Conservation (phyloP, 2,113 vertebrate species). For the Phodopus roborovskii region DNA sequence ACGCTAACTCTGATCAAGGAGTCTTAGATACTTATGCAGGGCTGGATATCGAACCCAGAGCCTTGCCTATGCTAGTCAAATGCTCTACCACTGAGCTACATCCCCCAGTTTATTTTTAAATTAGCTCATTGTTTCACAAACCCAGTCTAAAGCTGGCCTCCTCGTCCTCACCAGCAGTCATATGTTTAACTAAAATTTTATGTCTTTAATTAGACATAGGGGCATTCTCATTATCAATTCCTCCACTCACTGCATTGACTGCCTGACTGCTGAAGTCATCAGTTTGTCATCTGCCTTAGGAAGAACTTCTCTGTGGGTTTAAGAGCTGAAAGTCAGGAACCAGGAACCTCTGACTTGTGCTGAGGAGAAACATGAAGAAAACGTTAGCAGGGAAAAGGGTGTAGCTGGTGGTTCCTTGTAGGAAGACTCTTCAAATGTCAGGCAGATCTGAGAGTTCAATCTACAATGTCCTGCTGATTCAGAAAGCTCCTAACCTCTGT, state of each 20-base stretch:
- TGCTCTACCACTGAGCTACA: background rate
- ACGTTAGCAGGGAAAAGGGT: background rate
- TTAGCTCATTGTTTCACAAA: background rate
- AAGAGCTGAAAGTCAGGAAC: background rate
- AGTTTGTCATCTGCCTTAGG: background rate
- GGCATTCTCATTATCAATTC: background rate
- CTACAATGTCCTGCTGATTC: background rate
- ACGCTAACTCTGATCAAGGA: background rate
- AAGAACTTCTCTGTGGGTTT: background rate
- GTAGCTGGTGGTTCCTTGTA: accelerated
- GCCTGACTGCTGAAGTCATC: background rate
- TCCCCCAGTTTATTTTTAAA: background rate
- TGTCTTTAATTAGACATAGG: background rate
- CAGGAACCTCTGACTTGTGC: background rate
- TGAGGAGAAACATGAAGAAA: background rate
- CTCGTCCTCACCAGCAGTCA: background rate
- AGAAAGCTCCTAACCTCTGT: background rate
- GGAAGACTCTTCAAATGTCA: background rate
- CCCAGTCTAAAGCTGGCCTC: background rate
- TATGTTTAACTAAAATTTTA: background rate
- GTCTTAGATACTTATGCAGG: background rate
- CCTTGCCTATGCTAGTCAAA: background rate
- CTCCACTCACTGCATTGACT: background rate
- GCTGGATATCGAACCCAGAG: background rate
- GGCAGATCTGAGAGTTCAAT: background rate